Percentiles rank a stretch among this genome's conserved stretches.
phyloP scores from a whole-genome alignment of 1,140 invertebrate genomes.

The Rhagoletis pomonella region DNA sequence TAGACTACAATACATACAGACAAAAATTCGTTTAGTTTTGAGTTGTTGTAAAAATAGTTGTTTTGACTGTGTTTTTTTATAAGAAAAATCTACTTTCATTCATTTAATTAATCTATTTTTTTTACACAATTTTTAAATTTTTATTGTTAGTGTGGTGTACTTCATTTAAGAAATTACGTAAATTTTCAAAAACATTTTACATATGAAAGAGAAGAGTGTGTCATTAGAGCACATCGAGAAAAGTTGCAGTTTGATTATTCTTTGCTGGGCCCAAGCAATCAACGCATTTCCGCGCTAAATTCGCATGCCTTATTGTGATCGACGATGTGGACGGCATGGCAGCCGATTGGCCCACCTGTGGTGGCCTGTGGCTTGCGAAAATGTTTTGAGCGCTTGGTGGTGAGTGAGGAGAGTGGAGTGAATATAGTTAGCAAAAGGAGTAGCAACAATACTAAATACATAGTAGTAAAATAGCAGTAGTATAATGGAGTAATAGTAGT shows the following conservation, averaged over 20 bases:
- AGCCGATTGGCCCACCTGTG: constrained; percentile 21
- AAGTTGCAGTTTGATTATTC: neutral
- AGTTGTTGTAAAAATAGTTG: neutral
- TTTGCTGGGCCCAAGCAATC: neutral
- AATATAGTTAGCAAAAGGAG: constrained; percentile 29
- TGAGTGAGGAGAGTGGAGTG: neutral
- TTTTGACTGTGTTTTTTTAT: neutral
- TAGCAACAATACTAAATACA: constrained; percentile 53
- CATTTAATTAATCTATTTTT: neutral
- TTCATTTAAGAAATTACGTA: neutral
- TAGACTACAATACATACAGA: constrained; percentile 52
- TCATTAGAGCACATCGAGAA: constrained; percentile 34
- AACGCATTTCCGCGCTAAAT: constrained; percentile 29
- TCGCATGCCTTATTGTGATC: neutral
- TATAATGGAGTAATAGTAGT: neutral
- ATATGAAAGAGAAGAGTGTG: neutral
- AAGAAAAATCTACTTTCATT: neutral
- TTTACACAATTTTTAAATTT: neutral
- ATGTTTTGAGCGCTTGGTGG: constrained; percentile 36
- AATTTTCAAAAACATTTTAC: constrained; percentile 8
- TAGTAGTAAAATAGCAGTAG: constrained; percentile 44
- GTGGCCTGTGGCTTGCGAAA: constrained; percentile 26
- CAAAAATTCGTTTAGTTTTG: constrained; percentile 11
- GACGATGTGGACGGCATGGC: neutral
- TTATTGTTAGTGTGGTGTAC: constrained; percentile 22